These are phyloP conservation scores for Drosophila bocki DNA, from an alignment of 1,140 invertebrate genomes.

Conservation along the genomic window DNA sequence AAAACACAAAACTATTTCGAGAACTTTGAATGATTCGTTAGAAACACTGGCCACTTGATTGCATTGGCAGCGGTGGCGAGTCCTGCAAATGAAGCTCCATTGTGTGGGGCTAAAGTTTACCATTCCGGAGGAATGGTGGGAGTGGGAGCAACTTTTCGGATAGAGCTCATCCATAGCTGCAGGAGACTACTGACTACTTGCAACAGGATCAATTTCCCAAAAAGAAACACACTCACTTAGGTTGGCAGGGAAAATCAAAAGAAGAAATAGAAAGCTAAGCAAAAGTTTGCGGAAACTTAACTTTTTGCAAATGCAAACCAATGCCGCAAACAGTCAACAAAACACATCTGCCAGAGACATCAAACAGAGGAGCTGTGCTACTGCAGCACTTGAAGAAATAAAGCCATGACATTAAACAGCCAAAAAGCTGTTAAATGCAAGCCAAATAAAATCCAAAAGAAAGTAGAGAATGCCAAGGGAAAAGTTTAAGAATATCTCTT, in stretches of 20 bases:
- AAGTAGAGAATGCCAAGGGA: not conserved
- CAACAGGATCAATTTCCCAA: conserved; percentile 36
- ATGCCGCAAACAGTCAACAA: conserved; percentile 26
- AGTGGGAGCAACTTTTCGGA: conserved; percentile 19
- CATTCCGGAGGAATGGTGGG: not conserved
- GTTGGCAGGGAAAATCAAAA: not conserved
- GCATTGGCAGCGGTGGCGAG: not conserved
- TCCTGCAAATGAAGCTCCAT: conserved; percentile 45
- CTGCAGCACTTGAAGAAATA: conserved; percentile 8
- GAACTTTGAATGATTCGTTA: conserved; percentile 68
- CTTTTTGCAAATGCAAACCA: conserved; percentile 28
- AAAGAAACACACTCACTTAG: not conserved
- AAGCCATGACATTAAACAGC: not conserved
- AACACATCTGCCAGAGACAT: conserved; percentile 26
- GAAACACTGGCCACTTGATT: conserved; percentile 46
- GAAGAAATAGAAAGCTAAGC: conserved; percentile 3
- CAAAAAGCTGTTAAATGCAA: not conserved
- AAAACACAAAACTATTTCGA: conserved; percentile 30
- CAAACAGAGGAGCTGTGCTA: not conserved
- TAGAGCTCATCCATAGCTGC: conserved; percentile 23
- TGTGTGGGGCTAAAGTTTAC: conserved; percentile 35
- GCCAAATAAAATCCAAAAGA: not conserved
- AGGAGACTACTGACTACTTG: not conserved
- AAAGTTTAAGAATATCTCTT: not conserved
- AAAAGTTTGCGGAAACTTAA: conserved; percentile 32